Conservation (phyloP, 2,797 vertebrate species). For the Furcifer pardalis region DNA sequence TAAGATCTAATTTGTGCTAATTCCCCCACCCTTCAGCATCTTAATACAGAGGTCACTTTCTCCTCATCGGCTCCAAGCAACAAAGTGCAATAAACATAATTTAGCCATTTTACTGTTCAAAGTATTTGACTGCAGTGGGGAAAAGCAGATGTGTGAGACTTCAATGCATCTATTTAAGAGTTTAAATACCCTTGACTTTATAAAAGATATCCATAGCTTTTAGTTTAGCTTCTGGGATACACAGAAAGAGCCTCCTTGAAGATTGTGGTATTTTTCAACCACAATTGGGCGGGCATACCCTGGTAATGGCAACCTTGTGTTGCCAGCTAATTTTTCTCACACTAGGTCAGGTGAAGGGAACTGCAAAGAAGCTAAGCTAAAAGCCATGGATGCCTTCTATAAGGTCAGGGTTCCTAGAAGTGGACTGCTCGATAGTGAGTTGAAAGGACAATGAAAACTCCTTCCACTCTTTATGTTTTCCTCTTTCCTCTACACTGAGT, state of each 20-base stretch:
- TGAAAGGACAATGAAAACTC: no score
- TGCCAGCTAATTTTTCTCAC: no score
- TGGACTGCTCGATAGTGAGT: background rate
- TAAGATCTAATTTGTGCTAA: slow-evolving; percentile 70
- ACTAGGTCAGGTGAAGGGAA: no score
- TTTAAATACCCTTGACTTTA: background rate
- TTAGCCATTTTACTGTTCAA: slow-evolving; percentile 73
- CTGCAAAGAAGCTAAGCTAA: no score
- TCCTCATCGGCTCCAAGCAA: slow-evolving; percentile 50
- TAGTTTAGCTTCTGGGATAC: background rate
- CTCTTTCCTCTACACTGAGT: background rate
- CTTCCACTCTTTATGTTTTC: background rate
- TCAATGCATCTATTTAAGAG: background rate
- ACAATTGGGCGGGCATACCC: no score
- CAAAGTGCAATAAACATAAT: slow-evolving; percentile 73
- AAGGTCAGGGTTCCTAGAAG: background rate
- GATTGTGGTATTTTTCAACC: no score
- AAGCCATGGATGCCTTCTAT: no score
- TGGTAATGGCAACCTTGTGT: no score
- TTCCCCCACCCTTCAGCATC: slow-evolving; percentile 68
- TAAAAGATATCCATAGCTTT: background rate
- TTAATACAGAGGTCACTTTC: slow-evolving; percentile 77
- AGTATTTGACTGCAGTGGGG: slow-evolving; percentile 64
- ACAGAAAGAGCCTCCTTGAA: no score
- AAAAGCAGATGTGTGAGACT: slow-evolving; percentile 39